Evolutionary conservation across 2,797 vertebrate genomes (phyloP).

Genomic region (Aeoliscus strigatus): DNA sequence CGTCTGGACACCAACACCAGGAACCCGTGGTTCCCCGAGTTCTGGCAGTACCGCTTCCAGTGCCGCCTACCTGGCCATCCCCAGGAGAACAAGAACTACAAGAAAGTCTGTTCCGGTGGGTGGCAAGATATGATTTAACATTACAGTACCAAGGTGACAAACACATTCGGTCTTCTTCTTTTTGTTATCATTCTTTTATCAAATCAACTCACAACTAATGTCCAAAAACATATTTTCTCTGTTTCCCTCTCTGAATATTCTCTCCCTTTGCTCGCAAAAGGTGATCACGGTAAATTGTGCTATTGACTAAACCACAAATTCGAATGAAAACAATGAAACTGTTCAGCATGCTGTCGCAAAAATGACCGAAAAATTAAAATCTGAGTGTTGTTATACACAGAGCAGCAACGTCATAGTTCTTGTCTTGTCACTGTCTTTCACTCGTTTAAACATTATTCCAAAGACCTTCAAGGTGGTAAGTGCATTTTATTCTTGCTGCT

Average conservation of each 20-base stretch:
- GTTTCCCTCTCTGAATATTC: constrained; percentile 32
- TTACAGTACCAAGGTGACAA: too few relatives aligned
- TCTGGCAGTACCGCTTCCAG: constrained; percentile 97
- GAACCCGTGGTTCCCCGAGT: constrained; percentile 97
- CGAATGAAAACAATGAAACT: constrained; percentile 3
- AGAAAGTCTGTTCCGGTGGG: constrained; percentile 93
- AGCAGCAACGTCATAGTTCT: constrained; percentile 22
- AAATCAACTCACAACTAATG: too few relatives aligned
- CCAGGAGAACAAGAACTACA: constrained; percentile 86
- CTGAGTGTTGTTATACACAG: constrained; percentile 10
- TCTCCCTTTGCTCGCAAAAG: constrained; percentile 55
- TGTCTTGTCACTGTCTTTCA: constrained; percentile 35
- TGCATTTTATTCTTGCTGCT: constrained; percentile 38
- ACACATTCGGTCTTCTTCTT: too few relatives aligned
- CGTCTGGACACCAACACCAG: constrained; percentile 87
- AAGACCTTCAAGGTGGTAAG: constrained; percentile 72
- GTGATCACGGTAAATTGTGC: constrained; percentile 63
- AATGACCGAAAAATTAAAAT: too few relatives aligned
- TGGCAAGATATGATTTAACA: too few relatives aligned
- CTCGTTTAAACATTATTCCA: constrained; percentile 28
- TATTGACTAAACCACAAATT: constrained; percentile 22
- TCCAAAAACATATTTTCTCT: constrained; percentile 22
- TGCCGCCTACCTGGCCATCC: constrained; percentile 90
- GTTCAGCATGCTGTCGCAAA: constrained; percentile 31
- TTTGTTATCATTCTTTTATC: too few relatives aligned